Evolutionary conservation across 2,113 vertebrate genomes (phyloP).

Genomic region (Nibea coibor): DNA sequence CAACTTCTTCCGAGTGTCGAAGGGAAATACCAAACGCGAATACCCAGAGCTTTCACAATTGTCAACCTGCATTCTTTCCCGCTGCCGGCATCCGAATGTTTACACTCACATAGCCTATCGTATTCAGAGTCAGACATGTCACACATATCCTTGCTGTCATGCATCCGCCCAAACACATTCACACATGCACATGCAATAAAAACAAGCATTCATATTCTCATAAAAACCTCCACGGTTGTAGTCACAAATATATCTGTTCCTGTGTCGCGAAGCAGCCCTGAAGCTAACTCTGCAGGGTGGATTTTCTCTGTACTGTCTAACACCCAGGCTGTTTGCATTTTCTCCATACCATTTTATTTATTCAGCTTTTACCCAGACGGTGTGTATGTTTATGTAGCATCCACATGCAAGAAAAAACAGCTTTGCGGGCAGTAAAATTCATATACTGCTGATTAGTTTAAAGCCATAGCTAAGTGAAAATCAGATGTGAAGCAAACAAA

Average conservation of each 20-base stretch:
- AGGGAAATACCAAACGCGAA: conserved; percentile 48
- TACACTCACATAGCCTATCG: conserved; percentile 26
- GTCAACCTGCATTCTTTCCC: conserved; percentile 50
- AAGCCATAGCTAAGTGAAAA: background rate
- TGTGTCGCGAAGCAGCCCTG: conserved; percentile 27
- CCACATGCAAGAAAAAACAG: conserved; percentile 14
- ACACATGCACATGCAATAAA: conserved; percentile 27
- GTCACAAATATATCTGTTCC: conserved; percentile 40
- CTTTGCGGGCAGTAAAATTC: conserved; percentile 18
- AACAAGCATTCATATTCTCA: conserved; percentile 35
- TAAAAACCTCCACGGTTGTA: conserved; percentile 20
- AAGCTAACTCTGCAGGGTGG: conserved; percentile 39
- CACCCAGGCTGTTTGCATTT: conserved; percentile 32
- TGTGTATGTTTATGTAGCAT: conserved; percentile 8
- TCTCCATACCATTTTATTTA: background rate
- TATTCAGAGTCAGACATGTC: conserved; percentile 26
- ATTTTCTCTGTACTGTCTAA: conserved; percentile 28
- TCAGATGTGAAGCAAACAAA: conserved; percentile 33
- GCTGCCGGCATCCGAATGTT: conserved; percentile 32
- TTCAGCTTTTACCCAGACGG: conserved; percentile 9
- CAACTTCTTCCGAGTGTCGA: conserved; percentile 32
- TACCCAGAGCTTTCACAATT: conserved; percentile 48
- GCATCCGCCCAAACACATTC: conserved; percentile 16
- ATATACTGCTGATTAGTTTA: background rate
- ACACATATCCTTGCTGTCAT: conserved; percentile 24